Percentiles rank a stretch among this genome's conserved stretches.
Conservation (phyloP, 2,888 invertebrate genomes). For the Autographa pulchrina region DNA sequence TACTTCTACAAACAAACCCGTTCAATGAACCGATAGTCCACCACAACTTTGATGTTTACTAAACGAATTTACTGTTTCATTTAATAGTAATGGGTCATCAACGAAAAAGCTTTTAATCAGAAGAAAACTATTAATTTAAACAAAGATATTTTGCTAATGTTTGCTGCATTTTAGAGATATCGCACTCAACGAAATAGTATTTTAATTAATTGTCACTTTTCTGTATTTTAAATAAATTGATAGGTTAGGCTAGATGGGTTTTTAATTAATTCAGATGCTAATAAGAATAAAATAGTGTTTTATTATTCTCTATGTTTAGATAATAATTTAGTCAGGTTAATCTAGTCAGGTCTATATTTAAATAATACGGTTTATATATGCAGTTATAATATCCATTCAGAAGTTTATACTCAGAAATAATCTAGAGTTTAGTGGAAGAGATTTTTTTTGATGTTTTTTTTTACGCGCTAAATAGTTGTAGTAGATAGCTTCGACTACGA, state of each 20-base stretch:
- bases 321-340: too few species aligned
- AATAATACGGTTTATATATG: neutral
- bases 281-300: neutral
- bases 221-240: neutral
- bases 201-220: neutral
- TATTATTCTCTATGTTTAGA: neutral
- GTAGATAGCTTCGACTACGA: too few species aligned
- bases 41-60: too few species aligned
- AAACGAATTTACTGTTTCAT: neutral
- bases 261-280: constrained; percentile 4
- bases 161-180: neutral
- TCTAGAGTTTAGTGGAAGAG: too few species aligned
- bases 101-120: neutral
- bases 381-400: neutral
- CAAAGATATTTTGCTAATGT: neutral
- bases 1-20: too few species aligned
- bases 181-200: neutral
- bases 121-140: constrained; percentile 4
- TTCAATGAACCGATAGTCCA: too few species aligned
- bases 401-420: too few species aligned
- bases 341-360: neutral
- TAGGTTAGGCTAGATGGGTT: neutral
- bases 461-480: too few species aligned
- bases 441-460: too few species aligned
- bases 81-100: neutral